A percentile compares a stretch with the other conserved stretches of the same genome.
Evolutionary conservation across 2,113 vertebrate genomes (phyloP).

Genomic region (Amblyopsis rosae): DNA sequence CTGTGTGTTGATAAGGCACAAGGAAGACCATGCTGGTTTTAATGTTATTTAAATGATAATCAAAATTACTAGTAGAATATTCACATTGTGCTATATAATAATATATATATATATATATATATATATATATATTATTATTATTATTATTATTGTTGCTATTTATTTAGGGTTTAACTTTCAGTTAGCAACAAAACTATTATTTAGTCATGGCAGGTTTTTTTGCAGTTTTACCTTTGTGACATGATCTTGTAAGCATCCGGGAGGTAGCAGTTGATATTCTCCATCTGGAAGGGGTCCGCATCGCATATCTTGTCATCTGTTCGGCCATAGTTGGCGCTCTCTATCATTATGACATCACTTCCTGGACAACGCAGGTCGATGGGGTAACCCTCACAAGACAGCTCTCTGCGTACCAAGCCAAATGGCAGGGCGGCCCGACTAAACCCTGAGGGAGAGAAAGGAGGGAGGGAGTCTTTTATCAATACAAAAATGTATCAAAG

Average conservation of each 20-base stretch:
- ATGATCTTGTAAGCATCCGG: slow-evolving; percentile 99
- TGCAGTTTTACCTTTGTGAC: slow-evolving; percentile 90
- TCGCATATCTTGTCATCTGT: slow-evolving; percentile 99
- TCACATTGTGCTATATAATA: too few relatives aligned
- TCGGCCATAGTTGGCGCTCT: slow-evolving; percentile 96
- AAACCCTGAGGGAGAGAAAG: slow-evolving; percentile 80
- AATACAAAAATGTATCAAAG: slow-evolving; percentile 50
- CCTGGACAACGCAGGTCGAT: slow-evolving; percentile 97
- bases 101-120: too few relatives aligned
- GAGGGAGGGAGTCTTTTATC: slow-evolving; percentile 39
- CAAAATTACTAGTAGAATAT: too few relatives aligned
- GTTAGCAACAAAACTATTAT: not conserved
- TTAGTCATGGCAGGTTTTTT: not conserved
- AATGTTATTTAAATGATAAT: too few relatives aligned
- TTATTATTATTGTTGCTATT: too few relatives aligned
- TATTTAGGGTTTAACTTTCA: not conserved
- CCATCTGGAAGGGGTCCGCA: slow-evolving; percentile 99
- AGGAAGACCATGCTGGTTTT: too few relatives aligned
- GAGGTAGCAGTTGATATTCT: slow-evolving; percentile 98
- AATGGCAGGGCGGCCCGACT: slow-evolving; percentile 95
- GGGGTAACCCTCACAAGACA: slow-evolving; percentile 97
- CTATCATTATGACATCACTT: slow-evolving; percentile 99
- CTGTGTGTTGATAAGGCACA: not conserved
- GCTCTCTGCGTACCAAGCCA: slow-evolving; percentile 93
- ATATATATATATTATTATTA: too few relatives aligned